Conservation (phyloP, 1,140 invertebrate genomes). For the Patella vulgata region DNA sequence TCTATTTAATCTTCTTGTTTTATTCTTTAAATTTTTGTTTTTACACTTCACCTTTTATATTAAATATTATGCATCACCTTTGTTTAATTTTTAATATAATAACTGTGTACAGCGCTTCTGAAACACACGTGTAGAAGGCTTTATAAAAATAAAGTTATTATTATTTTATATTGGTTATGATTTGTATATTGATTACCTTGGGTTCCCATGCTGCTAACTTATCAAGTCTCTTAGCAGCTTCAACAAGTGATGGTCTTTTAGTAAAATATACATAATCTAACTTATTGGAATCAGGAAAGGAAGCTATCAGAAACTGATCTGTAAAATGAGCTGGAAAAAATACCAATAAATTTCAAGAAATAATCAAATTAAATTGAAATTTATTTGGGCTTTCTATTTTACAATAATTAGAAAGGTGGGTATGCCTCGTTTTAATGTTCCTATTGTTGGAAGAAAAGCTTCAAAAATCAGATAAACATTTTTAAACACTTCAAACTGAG, state of each 20-base stretch:
- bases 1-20: no score
- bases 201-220: slow-evolving; percentile 75
- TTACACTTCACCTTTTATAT: no score
- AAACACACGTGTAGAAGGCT: no score
- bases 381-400: not conserved
- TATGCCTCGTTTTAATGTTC: not conserved
- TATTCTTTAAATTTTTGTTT: no score
- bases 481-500: no score
- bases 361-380: not conserved
- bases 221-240: slow-evolving; percentile 68
- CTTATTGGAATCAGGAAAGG: slow-evolving; percentile 74
- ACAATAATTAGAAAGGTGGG: not conserved
- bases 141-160: no score
- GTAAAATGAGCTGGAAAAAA: slow-evolving; percentile 72
- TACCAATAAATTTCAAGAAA: slow-evolving; percentile 11
- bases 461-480: no score
- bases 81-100: no score
- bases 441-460: not conserved
- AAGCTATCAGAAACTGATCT: slow-evolving; percentile 74
- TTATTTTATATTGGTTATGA: no score
- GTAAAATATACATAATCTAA: slow-evolving; percentile 75
- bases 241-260: slow-evolving; percentile 64
- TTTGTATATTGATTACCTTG: slow-evolving; percentile 53
- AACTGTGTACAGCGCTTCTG: no score
- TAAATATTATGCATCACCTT: no score